These are phyloP conservation scores for Neolamprologus longior DNA, from an alignment of 2,113 vertebrate species.

Conservation along the genomic window DNA sequence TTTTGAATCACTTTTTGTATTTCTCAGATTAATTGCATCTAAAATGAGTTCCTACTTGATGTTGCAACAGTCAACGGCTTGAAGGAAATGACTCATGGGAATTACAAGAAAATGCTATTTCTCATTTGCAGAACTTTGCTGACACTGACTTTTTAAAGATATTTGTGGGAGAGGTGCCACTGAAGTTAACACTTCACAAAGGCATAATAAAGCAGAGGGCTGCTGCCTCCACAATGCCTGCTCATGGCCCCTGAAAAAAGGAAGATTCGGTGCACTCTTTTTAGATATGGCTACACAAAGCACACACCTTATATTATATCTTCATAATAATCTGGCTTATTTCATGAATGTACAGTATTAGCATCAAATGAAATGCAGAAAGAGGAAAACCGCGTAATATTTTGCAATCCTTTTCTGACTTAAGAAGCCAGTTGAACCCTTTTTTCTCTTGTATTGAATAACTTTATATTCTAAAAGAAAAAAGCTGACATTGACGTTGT, in stretches of 20 bases:
- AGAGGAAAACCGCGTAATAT: not conserved
- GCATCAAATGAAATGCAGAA: not conserved
- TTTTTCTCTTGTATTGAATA: not conserved
- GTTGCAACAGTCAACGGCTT: not conserved
- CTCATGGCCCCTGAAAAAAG: not conserved
- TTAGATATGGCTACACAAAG: not conserved
- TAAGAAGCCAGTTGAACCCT: not conserved
- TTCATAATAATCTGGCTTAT: not conserved
- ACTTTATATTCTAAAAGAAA: not conserved
- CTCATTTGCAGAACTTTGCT: constrained; percentile 10
- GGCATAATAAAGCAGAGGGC: not conserved
- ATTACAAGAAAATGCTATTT: constrained; percentile 11
- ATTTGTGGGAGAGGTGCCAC: not conserved
- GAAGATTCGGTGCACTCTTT: not conserved
- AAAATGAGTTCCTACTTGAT: not conserved
- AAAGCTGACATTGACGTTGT: not conserved
- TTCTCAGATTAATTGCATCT: not conserved
- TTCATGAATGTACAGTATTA: not conserved
- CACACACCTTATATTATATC: not conserved
- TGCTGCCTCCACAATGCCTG: not conserved
- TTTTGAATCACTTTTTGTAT: not conserved
- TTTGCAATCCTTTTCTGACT: not conserved
- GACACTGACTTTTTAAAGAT: constrained; percentile 5
- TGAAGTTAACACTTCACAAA: not conserved
- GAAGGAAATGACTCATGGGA: constrained; percentile 9